Evolutionary conservation across 2,113 vertebrate genomes (phyloP), one percentile per base, ranked within the genome.

Genomic region (Clarias batrachus): DNA sequence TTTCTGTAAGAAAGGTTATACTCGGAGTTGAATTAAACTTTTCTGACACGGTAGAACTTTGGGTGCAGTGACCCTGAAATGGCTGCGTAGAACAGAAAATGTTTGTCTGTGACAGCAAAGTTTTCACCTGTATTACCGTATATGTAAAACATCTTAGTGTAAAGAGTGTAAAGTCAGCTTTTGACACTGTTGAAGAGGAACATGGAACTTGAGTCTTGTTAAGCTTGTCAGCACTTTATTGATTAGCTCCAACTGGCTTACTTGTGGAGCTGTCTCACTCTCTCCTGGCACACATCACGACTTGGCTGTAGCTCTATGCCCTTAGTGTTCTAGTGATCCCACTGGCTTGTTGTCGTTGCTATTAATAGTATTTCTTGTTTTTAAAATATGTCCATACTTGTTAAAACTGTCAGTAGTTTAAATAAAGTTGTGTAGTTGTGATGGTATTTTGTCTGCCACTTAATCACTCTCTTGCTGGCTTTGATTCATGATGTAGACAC

Each of bases 211-310:
- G 84, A 63, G 37, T 81, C 63, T 41, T 76, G 83, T 88, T 88
- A 62, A 30, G 57, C 73, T 79, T 86, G 87, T 88, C 87, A 86
- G 87, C 56, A 19, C 80, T 33, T 60, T 86, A 52, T 56, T 77
- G 82, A 86, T 74, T 83, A 74, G 80, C 25, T 74, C 77, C 80
- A 86, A 74, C 80, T 79, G 66, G 48, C 86, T 81, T 65, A 57
- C 65, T 56, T 17, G 48, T 76, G 57, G 27, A 81, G 70, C 59
- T 17, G 59, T 85, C 84, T 65, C 63, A 23, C 62, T 79, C 70
- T 77, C 48, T 77, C 25, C 74, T 77, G 74, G 63, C 62, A n/a
- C 74, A 59, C 70, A 41, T 56, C 33, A 63, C 3, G n/a, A 54
- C 54, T 83, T 60, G 76, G 52, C 82, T 84, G 56, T 60, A 80